A percentile compares a stretch with the other conserved stretches of the same genome.
These are phyloP conservation scores for Drosophila kepulauana DNA, from an alignment of 1,140 invertebrate species.

Conservation along the genomic window DNA sequence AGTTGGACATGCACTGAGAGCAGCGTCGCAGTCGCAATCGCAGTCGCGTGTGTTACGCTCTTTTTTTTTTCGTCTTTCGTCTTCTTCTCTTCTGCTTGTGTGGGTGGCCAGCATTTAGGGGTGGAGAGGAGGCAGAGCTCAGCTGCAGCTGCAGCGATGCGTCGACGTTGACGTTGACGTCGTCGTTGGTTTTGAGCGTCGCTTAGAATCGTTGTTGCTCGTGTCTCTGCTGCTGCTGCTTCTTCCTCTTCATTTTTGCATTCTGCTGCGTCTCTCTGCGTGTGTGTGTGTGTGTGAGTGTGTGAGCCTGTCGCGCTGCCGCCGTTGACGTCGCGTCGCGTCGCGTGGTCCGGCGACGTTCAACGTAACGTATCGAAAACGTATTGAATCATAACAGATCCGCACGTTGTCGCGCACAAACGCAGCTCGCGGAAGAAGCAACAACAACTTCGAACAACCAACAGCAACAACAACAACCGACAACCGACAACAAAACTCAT, in stretches of 20 bases:
- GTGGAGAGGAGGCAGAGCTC: not conserved
- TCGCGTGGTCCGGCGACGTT: slow-evolving; percentile 69
- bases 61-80: not conserved
- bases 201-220: slow-evolving; percentile 33
- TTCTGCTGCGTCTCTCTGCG: slow-evolving; percentile 63
- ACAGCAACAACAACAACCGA: slow-evolving; percentile 42
- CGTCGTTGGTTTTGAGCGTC: slow-evolving; percentile 28
- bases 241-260: slow-evolving; percentile 51
- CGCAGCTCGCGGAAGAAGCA: slow-evolving; percentile 77
- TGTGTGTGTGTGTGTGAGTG: slow-evolving; percentile 29
- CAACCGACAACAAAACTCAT: slow-evolving; percentile 27
- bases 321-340: slow-evolving; percentile 64
- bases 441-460: slow-evolving; percentile 64
- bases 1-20: slow-evolving; percentile 20
- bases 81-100: slow-evolving; percentile 40
- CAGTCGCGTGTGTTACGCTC: slow-evolving; percentile 48
- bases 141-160: slow-evolving; percentile 32
- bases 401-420: slow-evolving; percentile 82
- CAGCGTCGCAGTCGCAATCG: slow-evolving; percentile 27
- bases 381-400: slow-evolving; percentile 84
- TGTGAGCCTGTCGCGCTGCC: slow-evolving; percentile 67
- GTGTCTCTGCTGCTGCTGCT: slow-evolving; percentile 1
- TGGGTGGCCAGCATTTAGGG: slow-evolving; percentile 45
- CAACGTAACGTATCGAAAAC: slow-evolving; percentile 77
- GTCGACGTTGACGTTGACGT: slow-evolving; percentile 34